These are phyloP conservation scores for Imbricaverruca yamaguchii DNA, from an alignment of 2,888 invertebrate species.

Conservation along the genomic window DNA sequence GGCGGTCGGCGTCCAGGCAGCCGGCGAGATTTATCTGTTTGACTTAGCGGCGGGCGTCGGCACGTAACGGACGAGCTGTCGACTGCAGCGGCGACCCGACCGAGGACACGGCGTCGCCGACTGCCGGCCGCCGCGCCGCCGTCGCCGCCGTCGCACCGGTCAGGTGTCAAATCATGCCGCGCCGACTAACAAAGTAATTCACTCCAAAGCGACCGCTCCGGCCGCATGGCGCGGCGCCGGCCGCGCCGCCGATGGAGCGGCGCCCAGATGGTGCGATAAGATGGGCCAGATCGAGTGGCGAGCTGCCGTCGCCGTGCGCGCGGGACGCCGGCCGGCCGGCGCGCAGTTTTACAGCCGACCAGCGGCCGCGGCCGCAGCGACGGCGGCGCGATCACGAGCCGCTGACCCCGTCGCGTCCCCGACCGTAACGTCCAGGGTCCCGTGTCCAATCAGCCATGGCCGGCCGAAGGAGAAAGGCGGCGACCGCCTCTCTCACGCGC, in stretches of 20 bases:
- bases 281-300: background rate
- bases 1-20: background rate
- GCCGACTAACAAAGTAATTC: conserved; percentile 20
- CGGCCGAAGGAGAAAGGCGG: background rate
- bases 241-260: background rate
- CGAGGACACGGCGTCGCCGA: background rate
- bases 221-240: background rate
- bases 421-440: background rate
- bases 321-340: background rate
- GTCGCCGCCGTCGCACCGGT: background rate
- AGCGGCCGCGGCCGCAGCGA: background rate
- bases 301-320: background rate
- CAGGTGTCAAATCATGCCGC: conserved; percentile 11
- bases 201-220: conserved; percentile 11
- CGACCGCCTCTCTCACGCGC: background rate
- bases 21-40: conserved; percentile 11
- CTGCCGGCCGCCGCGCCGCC: background rate
- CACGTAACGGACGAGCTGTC: background rate
- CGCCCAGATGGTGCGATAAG: conserved; percentile 10
- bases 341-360: background rate
- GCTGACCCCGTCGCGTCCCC: background rate
- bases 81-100: background rate
- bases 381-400: background rate
- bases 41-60: conserved; percentile 1
- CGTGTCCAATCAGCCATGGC: background rate